Evolutionary conservation across 2,113 vertebrate species (phyloP), one percentile per base, ranked within the genome.

Genomic region (Mystacornis crossleyi): DNA sequence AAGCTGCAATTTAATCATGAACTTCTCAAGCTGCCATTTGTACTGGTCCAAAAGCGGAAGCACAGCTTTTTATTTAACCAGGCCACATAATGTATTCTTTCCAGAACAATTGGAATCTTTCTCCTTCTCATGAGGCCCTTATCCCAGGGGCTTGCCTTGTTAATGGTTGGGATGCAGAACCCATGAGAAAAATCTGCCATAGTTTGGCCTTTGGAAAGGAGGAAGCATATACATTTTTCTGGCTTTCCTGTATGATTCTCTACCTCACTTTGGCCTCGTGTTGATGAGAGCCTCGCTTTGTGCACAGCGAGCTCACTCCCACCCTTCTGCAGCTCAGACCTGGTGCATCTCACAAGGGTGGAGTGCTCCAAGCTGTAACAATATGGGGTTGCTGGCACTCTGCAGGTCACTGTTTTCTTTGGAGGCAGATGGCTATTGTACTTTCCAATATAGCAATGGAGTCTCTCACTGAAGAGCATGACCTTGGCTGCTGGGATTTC

Each of bases 21-120:
- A 66, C 70, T 75, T 91, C 80, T 93, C 88, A 81, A 86, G 47
- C 71, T 74, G 42, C 66, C 86, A 53, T 88, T 97, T 2, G 0
- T 66, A 50, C 50, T 88, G 69, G 45, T n/a, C 48, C 71, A 90
- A 83, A 60, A 79, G 26, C 78, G 77, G 33, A 90, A 82, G 42
- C 18, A 85, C 45, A 73, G 73, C 31, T 86, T 97, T 95, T 80
- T 88, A 78, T 79, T 96, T 86, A 89, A 65, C 77, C 62, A 79
- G 50, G 45, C 74, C 54, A 80, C 47, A 55, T 34, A 86, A 93
- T 33, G 34, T 9, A 42, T 53, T 87, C 82, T 90, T 90, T 86
- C 43, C 47, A 93, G 72, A 90, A 88, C 51, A 90, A 83, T 14
- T 33, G 42, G 1, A 2, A 36, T 86, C 29, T 70, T 87, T 55